A percentile compares a stretch with the other conserved stretches of the same genome.
Conservation (phyloP, 1,140 invertebrate genomes). For the Odontomachus brunneus region DNA sequence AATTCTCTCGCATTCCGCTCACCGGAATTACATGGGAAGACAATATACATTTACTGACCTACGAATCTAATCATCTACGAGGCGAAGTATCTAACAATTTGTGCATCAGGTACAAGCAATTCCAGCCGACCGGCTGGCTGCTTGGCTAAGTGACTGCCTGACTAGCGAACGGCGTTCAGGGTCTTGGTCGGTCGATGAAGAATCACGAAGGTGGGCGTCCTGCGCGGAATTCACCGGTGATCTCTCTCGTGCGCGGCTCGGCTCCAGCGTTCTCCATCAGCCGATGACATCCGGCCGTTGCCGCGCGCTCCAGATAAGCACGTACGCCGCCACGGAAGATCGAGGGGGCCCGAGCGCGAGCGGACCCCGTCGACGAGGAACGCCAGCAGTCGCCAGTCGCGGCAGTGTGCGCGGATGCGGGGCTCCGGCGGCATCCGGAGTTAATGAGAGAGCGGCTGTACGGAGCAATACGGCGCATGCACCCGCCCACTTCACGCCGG, state of each 20-base stretch:
- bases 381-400: conserved; percentile 65
- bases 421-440: conserved; percentile 81
- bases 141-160: too few species aligned
- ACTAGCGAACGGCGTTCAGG: neutral
- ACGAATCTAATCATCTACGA: neutral
- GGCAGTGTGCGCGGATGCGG: conserved; percentile 67
- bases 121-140: neutral
- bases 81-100: neutral
- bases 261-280: conserved; percentile 24
- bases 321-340: conserved; percentile 48
- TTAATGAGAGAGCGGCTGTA: conserved; percentile 86
- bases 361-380: conserved; percentile 24
- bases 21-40: neutral
- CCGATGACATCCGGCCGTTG: conserved; percentile 42
- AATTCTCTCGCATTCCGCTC: neutral
- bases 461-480: conserved; percentile 85
- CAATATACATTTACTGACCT: neutral
- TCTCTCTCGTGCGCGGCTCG: conserved; percentile 14
- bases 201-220: neutral
- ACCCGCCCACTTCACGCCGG: conserved; percentile 86
- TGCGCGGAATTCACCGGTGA: neutral
- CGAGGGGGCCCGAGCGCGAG: conserved; percentile 27
- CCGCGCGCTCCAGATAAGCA: conserved; percentile 42
- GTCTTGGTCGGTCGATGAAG: neutral
- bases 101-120: neutral